phyloP scores from a whole-genome alignment of 1,140 invertebrate genomes.

The Steinernema khuongi region DNA sequence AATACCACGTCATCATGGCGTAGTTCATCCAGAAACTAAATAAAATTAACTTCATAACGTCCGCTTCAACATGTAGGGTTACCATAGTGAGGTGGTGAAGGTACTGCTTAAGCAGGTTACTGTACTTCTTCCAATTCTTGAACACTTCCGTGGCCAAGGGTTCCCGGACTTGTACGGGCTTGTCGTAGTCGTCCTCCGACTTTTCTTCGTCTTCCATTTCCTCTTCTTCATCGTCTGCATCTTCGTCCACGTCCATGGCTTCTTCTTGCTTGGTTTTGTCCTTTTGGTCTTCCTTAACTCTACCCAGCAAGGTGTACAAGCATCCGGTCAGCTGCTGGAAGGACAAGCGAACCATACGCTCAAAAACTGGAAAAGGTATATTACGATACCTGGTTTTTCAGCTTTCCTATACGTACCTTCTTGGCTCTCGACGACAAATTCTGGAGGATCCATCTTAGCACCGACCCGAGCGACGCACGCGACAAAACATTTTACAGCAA shows the following conservation, averaged over 20 bases:
- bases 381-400: neutral
- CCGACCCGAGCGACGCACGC: neutral
- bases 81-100: slow-evolving; percentile 44
- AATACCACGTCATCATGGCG: slow-evolving; percentile 41
- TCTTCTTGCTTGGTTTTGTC: neutral
- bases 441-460: slow-evolving; percentile 1
- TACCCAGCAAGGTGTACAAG: neutral
- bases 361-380: neutral
- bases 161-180: neutral
- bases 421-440: neutral
- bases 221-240: neutral
- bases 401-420: neutral
- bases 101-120: slow-evolving; percentile 42
- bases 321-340: neutral
- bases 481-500: slow-evolving; percentile 1
- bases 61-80: slow-evolving; percentile 13
- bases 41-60: slow-evolving; percentile 20
- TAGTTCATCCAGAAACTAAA: slow-evolving; percentile 53
- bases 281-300: neutral
- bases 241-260: neutral
- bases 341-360: neutral
- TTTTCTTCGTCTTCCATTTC: neutral
- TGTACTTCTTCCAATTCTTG: slow-evolving; percentile 51
- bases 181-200: neutral
- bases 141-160: neutral